Evolutionary conservation across 2,888 invertebrate genomes (phyloP).

Genomic region (Maniola hyperantus): DNA sequence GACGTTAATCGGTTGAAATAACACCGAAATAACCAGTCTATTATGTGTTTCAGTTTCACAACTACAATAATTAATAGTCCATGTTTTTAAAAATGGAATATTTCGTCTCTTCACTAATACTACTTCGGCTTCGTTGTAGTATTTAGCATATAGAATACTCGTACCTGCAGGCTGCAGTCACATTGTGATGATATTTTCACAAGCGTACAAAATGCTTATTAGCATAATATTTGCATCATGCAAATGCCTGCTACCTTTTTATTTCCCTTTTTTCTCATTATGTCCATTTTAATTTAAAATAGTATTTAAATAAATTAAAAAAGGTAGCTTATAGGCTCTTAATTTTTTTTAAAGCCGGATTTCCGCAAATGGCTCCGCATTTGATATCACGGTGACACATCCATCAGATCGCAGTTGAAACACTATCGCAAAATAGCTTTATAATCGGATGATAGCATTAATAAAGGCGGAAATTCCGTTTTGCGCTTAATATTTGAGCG

Average conservation of each 20-base stretch:
- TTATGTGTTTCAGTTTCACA: too few species aligned
- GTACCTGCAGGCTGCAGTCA: slow-evolving; percentile 1
- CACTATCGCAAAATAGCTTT: slow-evolving; percentile 8
- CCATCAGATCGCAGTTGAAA: slow-evolving; percentile 1
- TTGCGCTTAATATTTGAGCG: neutral
- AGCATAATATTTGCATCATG: neutral
- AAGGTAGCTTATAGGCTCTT: too few species aligned
- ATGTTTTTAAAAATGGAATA: neutral
- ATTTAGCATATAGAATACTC: slow-evolving; percentile 13
- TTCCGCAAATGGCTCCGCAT: neutral
- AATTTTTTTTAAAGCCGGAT: neutral
- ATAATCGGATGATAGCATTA: slow-evolving; percentile 3
- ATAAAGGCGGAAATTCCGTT: slow-evolving; percentile 13
- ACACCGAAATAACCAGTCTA: too few species aligned
- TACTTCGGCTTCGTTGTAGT: neutral
- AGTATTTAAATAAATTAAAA: too few species aligned
- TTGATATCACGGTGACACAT: neutral
- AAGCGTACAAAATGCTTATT: slow-evolving; percentile 7
- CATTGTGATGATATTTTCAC: slow-evolving; percentile 11
- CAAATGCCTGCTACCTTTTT: neutral
- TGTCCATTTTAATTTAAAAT: neutral
- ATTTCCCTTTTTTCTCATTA: neutral
- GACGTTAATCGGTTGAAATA: too few species aligned
- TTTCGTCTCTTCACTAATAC: neutral
- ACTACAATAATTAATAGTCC: too few species aligned